These are phyloP conservation scores for Pristionchus maxplancki DNA, from an alignment of 2,888 invertebrate species.

Conservation along the genomic window DNA sequence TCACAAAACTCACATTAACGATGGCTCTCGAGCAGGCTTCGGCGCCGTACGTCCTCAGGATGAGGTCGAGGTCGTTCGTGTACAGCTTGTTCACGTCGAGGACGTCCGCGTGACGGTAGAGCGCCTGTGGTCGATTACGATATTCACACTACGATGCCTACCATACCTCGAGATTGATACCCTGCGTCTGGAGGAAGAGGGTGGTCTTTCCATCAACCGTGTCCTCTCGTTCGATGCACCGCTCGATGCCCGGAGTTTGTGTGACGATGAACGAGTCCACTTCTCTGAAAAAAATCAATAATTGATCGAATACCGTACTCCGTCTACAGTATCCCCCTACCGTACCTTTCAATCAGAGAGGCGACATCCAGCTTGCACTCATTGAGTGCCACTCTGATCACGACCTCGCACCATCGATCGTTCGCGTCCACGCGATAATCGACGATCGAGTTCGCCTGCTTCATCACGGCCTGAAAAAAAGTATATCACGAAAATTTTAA, in stretches of 20 bases:
- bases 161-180: slow-evolving; percentile 88
- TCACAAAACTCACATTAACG: slow-evolving; percentile 83
- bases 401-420: slow-evolving; percentile 48
- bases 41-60: slow-evolving; percentile 91
- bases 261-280: slow-evolving; percentile 82
- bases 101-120: slow-evolving; percentile 88
- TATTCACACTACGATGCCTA: background rate
- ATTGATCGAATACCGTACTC: background rate
- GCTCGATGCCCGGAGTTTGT: slow-evolving; percentile 87
- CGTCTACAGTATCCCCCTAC: background rate
- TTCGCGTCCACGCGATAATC: slow-evolving; percentile 43
- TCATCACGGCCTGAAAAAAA: background rate
- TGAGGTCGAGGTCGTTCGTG: slow-evolving; percentile 93
- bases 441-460: slow-evolving; percentile 29
- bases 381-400: slow-evolving; percentile 77
- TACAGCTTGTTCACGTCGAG: slow-evolving; percentile 84
- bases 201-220: slow-evolving; percentile 76
- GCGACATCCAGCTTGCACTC: slow-evolving; percentile 86
- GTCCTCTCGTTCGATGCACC: slow-evolving; percentile 86
- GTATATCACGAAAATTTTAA: too few relatives aligned
- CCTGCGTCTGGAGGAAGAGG: slow-evolving; percentile 90
- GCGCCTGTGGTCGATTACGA: slow-evolving; percentile 82
- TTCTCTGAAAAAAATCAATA: slow-evolving; percentile 80
- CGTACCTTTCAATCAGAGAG: slow-evolving; percentile 82
- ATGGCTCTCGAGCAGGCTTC: slow-evolving; percentile 94